Percentiles rank a stretch among this genome's conserved stretches.
Evolutionary conservation across 2,888 invertebrate genomes (phyloP).

Genomic region (Adelognathus sp.): DNA sequence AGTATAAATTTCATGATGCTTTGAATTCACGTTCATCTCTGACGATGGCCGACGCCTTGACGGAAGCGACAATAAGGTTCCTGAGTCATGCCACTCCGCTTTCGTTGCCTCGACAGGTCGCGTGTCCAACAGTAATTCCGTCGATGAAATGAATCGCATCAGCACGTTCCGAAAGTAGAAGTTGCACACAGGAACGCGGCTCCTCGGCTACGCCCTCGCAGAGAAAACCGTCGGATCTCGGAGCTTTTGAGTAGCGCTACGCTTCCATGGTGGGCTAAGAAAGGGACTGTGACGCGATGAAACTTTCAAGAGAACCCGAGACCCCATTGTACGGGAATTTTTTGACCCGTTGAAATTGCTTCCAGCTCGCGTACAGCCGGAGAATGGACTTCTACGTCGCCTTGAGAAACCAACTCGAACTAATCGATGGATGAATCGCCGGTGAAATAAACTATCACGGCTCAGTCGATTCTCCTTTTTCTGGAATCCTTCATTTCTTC

Average conservation of each 20-base stretch:
- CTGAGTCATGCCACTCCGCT: background rate
- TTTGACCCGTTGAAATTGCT: conserved; percentile 9
- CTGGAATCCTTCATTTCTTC: background rate
- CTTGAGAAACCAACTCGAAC: conserved; percentile 12
- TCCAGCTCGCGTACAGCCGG: conserved; percentile 7
- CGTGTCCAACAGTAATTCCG: conserved; percentile 19
- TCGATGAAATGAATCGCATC: background rate
- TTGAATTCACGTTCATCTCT: background rate
- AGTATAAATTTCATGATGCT: background rate
- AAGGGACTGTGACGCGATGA: conserved; percentile 1
- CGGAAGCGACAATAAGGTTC: background rate
- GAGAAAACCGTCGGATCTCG: conserved; percentile 1
- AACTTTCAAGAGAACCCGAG: conserved; percentile 1
- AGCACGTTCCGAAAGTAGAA: background rate
- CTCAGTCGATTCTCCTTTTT: background rate
- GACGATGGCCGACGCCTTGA: background rate
- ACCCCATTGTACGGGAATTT: background rate
- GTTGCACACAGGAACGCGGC: background rate
- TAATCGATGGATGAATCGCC: conserved; percentile 9
- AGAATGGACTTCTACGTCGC: background rate
- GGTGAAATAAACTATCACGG: conserved; percentile 17
- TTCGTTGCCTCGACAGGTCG: background rate
- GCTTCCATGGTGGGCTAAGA: conserved; percentile 17
- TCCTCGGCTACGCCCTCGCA: background rate
- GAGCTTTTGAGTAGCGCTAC: conserved; percentile 8